phyloP scores from a whole-genome alignment of 2,797 vertebrate genomes.

The Hapalemur alaotrensis region DNA sequence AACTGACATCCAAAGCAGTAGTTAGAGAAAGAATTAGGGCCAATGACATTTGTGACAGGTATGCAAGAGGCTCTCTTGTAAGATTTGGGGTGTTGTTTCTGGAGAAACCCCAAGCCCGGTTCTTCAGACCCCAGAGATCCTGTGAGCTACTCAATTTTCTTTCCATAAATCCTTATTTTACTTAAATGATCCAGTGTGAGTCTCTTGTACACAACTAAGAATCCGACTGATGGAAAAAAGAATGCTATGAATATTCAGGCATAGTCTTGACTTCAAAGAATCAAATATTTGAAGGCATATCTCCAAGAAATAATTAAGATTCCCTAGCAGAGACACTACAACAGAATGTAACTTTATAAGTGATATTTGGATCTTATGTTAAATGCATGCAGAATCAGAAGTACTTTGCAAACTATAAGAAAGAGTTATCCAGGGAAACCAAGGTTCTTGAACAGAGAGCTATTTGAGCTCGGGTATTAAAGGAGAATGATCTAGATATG shows the following conservation, averaged over 20 bases:
- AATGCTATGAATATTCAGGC: not conserved
- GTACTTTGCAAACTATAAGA: not conserved
- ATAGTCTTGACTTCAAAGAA: not conserved
- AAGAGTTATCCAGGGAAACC: not conserved
- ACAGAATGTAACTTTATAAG: not conserved
- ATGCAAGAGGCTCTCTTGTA: not conserved
- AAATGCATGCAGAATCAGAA: not conserved
- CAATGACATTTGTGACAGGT: not conserved
- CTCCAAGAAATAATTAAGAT: constrained; percentile 21
- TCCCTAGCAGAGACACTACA: not conserved
- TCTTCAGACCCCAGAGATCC: not conserved
- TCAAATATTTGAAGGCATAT: not conserved
- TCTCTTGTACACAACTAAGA: not conserved
- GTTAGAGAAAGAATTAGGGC: not conserved
- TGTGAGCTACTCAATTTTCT: not conserved
- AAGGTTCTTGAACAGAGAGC: not conserved
- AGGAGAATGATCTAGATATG: not conserved
- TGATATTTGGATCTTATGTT: not conserved
- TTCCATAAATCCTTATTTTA: not conserved
- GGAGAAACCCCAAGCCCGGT: not conserved
- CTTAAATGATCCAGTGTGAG: not conserved
- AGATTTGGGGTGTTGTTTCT: not conserved
- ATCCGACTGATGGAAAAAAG: not conserved
- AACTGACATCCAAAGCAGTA: not conserved
- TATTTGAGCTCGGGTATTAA: not conserved